Conservation (phyloP, 2,113 vertebrate species). For the Melanocharis versteri region DNA sequence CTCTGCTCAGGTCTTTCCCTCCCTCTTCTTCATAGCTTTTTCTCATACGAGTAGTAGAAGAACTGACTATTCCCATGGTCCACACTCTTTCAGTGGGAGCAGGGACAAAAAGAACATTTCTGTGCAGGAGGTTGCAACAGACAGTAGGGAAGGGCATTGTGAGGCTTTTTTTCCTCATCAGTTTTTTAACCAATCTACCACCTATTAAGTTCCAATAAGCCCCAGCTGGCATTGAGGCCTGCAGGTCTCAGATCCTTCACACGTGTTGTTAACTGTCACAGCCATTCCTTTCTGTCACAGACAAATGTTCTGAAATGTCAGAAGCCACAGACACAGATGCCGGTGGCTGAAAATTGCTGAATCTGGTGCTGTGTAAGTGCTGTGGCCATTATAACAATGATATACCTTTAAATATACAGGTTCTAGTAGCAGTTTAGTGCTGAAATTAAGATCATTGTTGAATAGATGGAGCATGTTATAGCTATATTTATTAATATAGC, state of each 20-base stretch:
- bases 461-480: not conserved
- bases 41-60: not conserved
- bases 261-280: not conserved
- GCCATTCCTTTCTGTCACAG: not conserved
- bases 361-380: not conserved
- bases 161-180: not conserved
- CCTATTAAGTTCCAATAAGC: not conserved
- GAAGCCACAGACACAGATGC: not conserved
- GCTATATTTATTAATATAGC: not conserved
- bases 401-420: not conserved
- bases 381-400: not conserved
- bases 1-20: not conserved
- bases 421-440: not conserved
- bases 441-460: not conserved
- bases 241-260: not conserved
- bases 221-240: not conserved
- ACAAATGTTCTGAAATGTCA: not conserved
- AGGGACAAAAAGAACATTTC: not conserved
- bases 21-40: not conserved
- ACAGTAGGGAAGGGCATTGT: rapidly evolving
- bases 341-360: not conserved
- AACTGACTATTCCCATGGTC: not conserved
- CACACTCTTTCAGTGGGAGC: not conserved
- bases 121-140: not conserved
- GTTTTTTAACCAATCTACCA: not conserved